Evolutionary conservation across 2,888 invertebrate genomes (phyloP).

Genomic region (Bhutanitis thaidina): DNA sequence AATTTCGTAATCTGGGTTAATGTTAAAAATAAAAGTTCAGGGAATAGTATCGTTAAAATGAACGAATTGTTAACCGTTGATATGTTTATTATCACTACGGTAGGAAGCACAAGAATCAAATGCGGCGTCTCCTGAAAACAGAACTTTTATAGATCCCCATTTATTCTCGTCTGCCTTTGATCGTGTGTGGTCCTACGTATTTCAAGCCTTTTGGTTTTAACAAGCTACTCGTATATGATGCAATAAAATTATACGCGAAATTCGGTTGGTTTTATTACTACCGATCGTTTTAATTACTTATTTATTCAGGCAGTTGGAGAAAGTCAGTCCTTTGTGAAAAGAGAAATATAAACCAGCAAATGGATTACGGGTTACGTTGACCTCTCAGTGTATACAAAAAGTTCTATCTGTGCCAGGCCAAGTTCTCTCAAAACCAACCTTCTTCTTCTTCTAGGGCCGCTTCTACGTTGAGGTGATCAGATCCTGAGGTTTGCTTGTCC

Average conservation of each 20-base stretch:
- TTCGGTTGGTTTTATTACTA: constrained; percentile 12
- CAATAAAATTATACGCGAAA: constrained; percentile 16
- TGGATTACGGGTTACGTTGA: too few relatives aligned
- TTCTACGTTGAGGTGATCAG: too few relatives aligned
- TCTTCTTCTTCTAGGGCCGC: too few relatives aligned
- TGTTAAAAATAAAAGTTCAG: constrained; percentile 44
- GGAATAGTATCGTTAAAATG: constrained; percentile 49
- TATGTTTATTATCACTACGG: constrained; percentile 67
- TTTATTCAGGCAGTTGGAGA: constrained; percentile 1
- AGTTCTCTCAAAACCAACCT: too few relatives aligned
- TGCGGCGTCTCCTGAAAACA: constrained; percentile 58
- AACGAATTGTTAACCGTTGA: constrained; percentile 59
- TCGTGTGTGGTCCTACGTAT: constrained; percentile 64
- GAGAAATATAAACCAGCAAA: too few relatives aligned
- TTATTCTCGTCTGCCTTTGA: constrained; percentile 51
- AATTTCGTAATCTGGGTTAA: constrained; percentile 28
- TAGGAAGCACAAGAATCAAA: constrained; percentile 57
- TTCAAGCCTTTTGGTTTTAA: constrained; percentile 33
- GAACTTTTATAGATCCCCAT: constrained; percentile 58
- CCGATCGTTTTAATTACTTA: constrained; percentile 13
- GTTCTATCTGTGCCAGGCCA: too few relatives aligned
- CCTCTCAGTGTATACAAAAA: too few relatives aligned
- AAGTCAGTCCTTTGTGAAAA: too few relatives aligned
- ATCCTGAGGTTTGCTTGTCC: too few relatives aligned
- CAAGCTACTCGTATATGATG: constrained; percentile 24